Evolutionary conservation across 2,888 invertebrate species (phyloP).

Genomic region (Altica lythri): DNA sequence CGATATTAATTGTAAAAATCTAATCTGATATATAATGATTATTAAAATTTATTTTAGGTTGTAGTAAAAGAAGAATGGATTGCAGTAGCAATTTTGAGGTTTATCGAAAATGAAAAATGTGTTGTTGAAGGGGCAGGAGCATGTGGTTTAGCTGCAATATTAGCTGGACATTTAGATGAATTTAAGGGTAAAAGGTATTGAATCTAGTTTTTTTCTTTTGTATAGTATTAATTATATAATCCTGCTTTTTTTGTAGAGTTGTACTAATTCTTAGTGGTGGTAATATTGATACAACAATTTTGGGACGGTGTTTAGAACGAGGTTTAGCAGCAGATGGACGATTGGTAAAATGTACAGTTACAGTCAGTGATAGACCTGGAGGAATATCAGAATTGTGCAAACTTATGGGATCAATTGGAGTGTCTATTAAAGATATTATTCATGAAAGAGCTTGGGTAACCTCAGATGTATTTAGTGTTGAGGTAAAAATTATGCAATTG

Average conservation of each 20-base stretch:
- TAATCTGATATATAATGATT: too few relatives aligned
- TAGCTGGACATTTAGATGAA: constrained; percentile 68
- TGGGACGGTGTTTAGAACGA: constrained; percentile 85
- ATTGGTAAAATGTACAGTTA: constrained; percentile 74
- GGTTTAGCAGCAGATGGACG: constrained; percentile 87
- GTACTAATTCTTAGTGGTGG: constrained; percentile 85
- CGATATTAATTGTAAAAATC: too few relatives aligned
- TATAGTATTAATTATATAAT: constrained; percentile 40
- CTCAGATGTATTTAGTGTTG: constrained; percentile 83
- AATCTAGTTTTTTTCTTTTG: neutral
- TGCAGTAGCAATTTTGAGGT: constrained; percentile 66
- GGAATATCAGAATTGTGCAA: constrained; percentile 85
- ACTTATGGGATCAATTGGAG: constrained; percentile 75
- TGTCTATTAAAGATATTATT: constrained; percentile 93
- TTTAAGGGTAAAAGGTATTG: constrained; percentile 67
- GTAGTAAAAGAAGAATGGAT: constrained; percentile 69
- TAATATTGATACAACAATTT: constrained; percentile 89
- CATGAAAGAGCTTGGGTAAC: constrained; percentile 95
- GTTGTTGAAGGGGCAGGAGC: constrained; percentile 78
- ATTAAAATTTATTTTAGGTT: constrained; percentile 49
- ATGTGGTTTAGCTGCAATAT: constrained; percentile 68
- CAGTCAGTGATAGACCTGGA: constrained; percentile 84
- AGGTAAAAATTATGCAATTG: constrained; percentile 53
- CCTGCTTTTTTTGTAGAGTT: constrained; percentile 62
- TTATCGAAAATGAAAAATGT: constrained; percentile 70